A percentile compares a stretch with the other conserved stretches of the same genome.
These are phyloP conservation scores for Eumeta japonica DNA, from an alignment of 1,140 invertebrate species.

Conservation along the genomic window DNA sequence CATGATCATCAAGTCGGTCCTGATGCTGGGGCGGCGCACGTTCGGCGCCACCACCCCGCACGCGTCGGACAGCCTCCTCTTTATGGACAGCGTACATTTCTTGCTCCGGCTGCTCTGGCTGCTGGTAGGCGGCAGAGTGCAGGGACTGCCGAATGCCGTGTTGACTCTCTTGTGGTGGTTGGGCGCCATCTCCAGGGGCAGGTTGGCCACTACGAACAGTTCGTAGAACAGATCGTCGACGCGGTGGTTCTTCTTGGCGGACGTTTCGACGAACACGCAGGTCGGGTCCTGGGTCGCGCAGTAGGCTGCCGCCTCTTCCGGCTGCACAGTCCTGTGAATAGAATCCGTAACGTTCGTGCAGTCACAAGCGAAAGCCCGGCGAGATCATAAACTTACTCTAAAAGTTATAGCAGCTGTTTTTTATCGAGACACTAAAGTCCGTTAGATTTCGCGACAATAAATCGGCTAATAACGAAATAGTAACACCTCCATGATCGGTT, in stretches of 20 bases:
- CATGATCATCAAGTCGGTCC: slow-evolving; percentile 83
- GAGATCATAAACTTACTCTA: background rate
- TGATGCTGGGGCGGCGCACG: slow-evolving; percentile 76
- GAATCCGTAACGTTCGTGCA: background rate
- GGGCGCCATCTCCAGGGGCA: slow-evolving; percentile 85
- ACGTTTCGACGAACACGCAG: slow-evolving; percentile 79
- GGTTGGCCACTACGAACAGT: slow-evolving; percentile 74
- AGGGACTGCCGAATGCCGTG: slow-evolving; percentile 69
- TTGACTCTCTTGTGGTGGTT: slow-evolving; percentile 77
- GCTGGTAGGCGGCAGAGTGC: slow-evolving; percentile 65
- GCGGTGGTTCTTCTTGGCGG: slow-evolving; percentile 74
- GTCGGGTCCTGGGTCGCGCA: slow-evolving; percentile 69
- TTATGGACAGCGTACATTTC: slow-evolving; percentile 75
- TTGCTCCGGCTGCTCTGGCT: slow-evolving; percentile 66
- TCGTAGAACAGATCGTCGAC: slow-evolving; percentile 81
- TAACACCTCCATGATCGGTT: too few relatives aligned
- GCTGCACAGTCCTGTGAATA: slow-evolving; percentile 63
- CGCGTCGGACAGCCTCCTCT: slow-evolving; percentile 76
- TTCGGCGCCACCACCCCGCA: slow-evolving; percentile 84
- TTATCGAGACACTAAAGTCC: too few relatives aligned
- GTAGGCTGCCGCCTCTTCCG: slow-evolving; percentile 70
- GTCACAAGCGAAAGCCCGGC: background rate
- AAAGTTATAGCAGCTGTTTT: too few relatives aligned
- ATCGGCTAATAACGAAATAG: too few relatives aligned
- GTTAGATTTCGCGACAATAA: too few relatives aligned